Evolutionary conservation across 2,113 vertebrate species (phyloP), one percentile per base, ranked within the genome.

Genomic region (Thunnus maccoyii): DNA sequence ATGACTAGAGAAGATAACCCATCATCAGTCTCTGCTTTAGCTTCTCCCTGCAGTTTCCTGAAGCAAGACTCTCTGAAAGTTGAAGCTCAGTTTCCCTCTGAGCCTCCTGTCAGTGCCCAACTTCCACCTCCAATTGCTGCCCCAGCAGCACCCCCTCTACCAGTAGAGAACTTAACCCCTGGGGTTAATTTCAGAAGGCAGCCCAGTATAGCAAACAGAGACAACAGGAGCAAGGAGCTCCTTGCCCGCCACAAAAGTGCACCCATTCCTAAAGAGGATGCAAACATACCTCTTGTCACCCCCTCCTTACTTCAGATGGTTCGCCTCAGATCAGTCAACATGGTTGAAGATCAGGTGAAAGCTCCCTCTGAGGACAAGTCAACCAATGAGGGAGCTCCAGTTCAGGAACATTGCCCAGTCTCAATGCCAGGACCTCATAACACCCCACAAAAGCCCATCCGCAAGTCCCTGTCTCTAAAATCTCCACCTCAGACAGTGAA

Each of bases 261-360:
- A 30, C 91, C 95, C 0, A 79, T 77, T 80, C 89, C 96, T 74
- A 97, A 96, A 91, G 97, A 99, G 76, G 97, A 99, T 1, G 96
- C 96, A 3, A 96, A 95, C 79, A 93, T 96, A 62, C 98, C 97
- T 51, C 96, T 99, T 6, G 97, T 99, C 76, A 98, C 98, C 0
- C 97, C 98, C 1, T 99, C 97, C 0, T 92, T 99, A 76, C 95
- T 99, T 88, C 98, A 99, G 91, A 99, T 97, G 97, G 97, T 99
- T 50, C 94, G 97, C 16, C 94, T 99, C 68, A 96, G 97, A 78
- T 96, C 98, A 0, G 95, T 99, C 83, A 96, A 93, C 32, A 85
- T 95, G 2, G 74, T 69, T 0, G 92, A 93, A 1, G 94, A 94
- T 46, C 86, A 90, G 78, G 46, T 48, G n/a, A 86, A 78, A 50